phyloP scores from a whole-genome alignment of 2,113 vertebrate species.

The Grantiella picta region DNA sequence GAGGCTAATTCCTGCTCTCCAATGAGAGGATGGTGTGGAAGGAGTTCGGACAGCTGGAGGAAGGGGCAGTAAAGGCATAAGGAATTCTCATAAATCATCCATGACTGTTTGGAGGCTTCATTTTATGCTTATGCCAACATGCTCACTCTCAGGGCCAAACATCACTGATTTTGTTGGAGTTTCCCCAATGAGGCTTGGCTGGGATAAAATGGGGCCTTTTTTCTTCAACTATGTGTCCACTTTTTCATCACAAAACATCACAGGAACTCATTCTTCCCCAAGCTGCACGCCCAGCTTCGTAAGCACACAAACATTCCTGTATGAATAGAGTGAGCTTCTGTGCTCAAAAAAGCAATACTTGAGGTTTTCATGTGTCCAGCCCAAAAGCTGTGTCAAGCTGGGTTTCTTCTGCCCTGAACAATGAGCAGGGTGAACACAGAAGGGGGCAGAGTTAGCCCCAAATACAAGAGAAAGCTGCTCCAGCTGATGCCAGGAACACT shows the following conservation, averaged over 20 bases:
- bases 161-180: slow-evolving; percentile 41
- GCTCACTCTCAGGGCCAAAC: neutral
- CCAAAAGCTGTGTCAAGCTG: neutral
- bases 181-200: slow-evolving; percentile 1
- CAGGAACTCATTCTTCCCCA: neutral
- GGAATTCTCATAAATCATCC: slow-evolving; percentile 43
- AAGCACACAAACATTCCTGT: neutral
- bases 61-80: neutral
- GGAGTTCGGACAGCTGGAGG: neutral
- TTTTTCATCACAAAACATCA: slow-evolving; percentile 14
- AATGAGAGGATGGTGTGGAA: neutral
- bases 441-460: neutral
- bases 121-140: slow-evolving; percentile 11
- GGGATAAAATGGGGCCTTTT: slow-evolving; percentile 26
- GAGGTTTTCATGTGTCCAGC: neutral
- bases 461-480: neutral
- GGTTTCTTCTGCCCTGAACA: neutral
- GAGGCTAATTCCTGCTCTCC: neutral
- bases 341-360: neutral
- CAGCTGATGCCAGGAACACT: accelerated
- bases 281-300: neutral
- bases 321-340: neutral
- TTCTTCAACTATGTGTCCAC: neutral
- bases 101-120: neutral
- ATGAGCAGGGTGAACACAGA: neutral